These are phyloP conservation scores for Chalcis sispes DNA, from an alignment of 2,888 invertebrate genomes.

Conservation along the genomic window DNA sequence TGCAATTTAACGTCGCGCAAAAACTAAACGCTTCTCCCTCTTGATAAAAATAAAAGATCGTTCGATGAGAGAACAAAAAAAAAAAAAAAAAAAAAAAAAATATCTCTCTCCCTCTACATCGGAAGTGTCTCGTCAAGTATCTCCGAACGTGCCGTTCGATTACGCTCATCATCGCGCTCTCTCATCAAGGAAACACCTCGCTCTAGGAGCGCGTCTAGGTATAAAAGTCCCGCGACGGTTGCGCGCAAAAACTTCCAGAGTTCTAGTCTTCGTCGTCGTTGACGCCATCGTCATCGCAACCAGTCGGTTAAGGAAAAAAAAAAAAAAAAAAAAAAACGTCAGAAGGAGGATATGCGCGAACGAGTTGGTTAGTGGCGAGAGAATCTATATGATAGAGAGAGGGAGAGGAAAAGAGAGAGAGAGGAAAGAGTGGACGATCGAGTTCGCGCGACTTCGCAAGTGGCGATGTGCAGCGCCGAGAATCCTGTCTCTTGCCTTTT, in stretches of 20 bases:
- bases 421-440: neutral
- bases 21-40: too few species aligned
- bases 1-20: too few species aligned
- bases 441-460: neutral
- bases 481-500: neutral
- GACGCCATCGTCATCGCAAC: neutral
- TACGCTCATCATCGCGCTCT: conserved; percentile 6
- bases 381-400: too few species aligned
- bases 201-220: too few species aligned
- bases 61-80: too few species aligned
- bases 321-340: neutral
- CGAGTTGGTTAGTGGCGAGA: too few species aligned
- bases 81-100: too few species aligned
- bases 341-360: neutral
- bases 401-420: neutral
- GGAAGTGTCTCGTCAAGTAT: conserved; percentile 38
- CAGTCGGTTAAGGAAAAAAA: neutral
- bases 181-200: neutral
- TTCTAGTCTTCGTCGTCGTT: neutral
- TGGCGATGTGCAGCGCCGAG: conserved; percentile 1
- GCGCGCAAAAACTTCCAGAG: neutral
- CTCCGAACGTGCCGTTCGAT: conserved; percentile 2
- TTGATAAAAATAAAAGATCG: too few species aligned
- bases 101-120: neutral
- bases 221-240: neutral